phyloP scores from a whole-genome alignment of 2,888 invertebrate genomes.

The Criorhina ranunculi region DNA sequence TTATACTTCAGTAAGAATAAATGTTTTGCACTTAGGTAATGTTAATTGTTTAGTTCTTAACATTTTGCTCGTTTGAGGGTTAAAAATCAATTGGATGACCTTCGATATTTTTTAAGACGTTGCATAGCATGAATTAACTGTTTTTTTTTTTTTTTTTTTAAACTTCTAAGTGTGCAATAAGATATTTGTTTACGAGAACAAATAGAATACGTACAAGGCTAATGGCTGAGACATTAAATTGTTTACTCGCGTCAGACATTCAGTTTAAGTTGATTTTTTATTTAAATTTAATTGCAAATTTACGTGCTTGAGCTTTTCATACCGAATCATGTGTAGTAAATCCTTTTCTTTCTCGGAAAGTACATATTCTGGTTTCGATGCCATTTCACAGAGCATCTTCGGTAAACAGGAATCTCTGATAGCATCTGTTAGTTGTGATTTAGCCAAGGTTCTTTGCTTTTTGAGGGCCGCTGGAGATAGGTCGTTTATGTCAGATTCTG shows the following conservation, averaged over 20 bases:
- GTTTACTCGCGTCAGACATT: background rate
- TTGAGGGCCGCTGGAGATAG: constrained; percentile 80
- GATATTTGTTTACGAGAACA: background rate
- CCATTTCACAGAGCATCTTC: constrained; percentile 84
- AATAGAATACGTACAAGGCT: background rate
- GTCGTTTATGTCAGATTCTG: constrained; percentile 81
- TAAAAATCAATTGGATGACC: background rate
- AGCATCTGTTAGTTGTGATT: constrained; percentile 82
- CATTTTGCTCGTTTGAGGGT: background rate
- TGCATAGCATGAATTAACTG: background rate
- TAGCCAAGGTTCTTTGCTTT: constrained; percentile 78
- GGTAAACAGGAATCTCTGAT: constrained; percentile 84
- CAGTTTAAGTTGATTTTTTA: background rate
- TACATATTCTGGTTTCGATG: constrained; percentile 83
- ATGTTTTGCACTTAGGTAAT: background rate
- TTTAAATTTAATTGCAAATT: background rate
- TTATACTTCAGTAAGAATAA: background rate
- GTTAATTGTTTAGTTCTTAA: background rate
- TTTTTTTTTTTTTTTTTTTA: constrained; percentile 1
- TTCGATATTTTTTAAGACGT: background rate
- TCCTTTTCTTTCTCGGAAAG: constrained; percentile 84
- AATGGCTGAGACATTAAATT: background rate
- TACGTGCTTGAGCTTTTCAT: constrained; percentile 57
- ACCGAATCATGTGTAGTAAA: constrained; percentile 83
- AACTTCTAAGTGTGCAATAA: background rate